These are phyloP conservation scores for Chrysina gloriosa DNA, from an alignment of 2,888 invertebrate species.

Conservation along the genomic window DNA sequence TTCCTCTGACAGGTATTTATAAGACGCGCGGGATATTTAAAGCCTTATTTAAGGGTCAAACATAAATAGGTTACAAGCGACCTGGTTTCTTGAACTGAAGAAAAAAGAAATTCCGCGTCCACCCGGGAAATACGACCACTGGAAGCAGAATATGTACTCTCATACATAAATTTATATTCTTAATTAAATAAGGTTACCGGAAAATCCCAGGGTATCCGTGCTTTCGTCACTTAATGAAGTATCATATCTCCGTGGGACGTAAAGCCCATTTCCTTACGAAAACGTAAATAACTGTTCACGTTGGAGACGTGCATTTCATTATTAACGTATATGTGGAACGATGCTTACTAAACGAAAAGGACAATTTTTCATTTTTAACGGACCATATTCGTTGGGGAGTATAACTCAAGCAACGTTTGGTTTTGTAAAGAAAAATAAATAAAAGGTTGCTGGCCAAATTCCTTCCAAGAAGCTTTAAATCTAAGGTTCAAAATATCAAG, in stretches of 20 bases:
- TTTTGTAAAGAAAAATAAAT: no score
- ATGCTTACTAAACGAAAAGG: no score
- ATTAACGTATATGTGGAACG: no score
- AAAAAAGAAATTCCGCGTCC: slow-evolving; percentile 7
- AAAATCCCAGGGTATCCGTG: background rate
- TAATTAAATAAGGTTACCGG: background rate
- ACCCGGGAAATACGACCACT: background rate
- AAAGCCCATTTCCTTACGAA: no score
- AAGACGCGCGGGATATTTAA: background rate
- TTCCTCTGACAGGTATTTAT: slow-evolving; percentile 7
- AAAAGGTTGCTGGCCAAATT: no score
- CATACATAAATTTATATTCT: slow-evolving; percentile 8
- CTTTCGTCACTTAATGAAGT: background rate
- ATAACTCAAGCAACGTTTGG: no score
- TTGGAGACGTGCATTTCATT: no score
- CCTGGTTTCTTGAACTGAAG: background rate
- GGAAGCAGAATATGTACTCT: background rate
- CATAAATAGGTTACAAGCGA: slow-evolving; percentile 1
- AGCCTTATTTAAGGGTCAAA: background rate
- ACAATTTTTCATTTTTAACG: no score
- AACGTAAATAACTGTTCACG: no score
- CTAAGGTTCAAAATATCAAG: no score
- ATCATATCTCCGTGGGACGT: background rate
- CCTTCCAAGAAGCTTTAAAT: no score
- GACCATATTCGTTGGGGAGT: no score